phyloP scores from a whole-genome alignment of 2,113 vertebrate species.

The Montifringilla adamsi region DNA sequence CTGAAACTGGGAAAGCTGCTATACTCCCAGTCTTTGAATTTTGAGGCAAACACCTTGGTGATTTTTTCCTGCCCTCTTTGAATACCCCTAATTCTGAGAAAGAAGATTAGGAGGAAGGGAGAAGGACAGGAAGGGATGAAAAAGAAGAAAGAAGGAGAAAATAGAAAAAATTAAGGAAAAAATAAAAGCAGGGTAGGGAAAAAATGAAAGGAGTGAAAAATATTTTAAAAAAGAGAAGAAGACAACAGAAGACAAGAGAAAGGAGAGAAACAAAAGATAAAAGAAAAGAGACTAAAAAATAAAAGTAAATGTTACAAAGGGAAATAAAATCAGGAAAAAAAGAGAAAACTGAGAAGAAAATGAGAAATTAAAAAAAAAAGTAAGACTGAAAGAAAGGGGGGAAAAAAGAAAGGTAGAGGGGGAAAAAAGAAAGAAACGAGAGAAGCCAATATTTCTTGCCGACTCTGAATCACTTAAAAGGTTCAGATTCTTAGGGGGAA shows the following conservation, averaged over 20 bases:
- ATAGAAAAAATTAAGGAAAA: neutral
- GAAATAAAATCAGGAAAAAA: neutral
- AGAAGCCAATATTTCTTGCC: neutral
- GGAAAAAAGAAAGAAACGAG: rapidly evolving
- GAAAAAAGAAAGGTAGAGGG: rapidly evolving
- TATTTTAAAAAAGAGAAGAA: neutral
- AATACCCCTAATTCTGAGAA: neutral
- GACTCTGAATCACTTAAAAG: neutral
- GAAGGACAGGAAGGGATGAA: neutral
- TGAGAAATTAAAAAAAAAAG: neutral
- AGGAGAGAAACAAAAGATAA: neutral
- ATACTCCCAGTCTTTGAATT: neutral
- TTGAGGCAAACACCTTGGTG: neutral
- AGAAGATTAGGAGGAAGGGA: neutral
- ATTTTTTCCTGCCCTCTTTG: neutral
- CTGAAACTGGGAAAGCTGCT: neutral
- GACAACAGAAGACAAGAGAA: neutral
- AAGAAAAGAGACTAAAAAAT: neutral
- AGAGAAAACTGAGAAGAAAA: neutral
- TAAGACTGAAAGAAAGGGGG: neutral
- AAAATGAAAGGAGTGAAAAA: too few relatives aligned
- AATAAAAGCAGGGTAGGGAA: neutral
- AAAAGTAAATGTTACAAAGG: too few relatives aligned
- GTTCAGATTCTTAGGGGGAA: neutral
- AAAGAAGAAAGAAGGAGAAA: neutral